Evolutionary conservation across 2,797 vertebrate species (phyloP), one percentile per base, ranked within the genome.

Genomic region (Nannoperca obscura): DNA sequence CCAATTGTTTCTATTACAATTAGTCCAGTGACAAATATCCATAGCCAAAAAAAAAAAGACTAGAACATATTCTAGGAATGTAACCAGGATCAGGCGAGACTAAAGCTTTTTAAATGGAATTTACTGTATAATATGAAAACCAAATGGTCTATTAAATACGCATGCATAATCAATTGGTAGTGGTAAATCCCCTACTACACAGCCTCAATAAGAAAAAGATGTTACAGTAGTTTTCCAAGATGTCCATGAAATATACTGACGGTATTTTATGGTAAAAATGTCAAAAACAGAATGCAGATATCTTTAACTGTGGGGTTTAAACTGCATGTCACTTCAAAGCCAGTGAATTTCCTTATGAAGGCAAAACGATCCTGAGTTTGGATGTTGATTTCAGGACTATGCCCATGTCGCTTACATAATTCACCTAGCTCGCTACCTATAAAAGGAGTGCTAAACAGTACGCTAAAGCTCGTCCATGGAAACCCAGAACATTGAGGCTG

Each of bases 381-480:
- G 22, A 85, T 84, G 90, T 82, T 88, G 88, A 86, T 83, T 91
- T 91, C 88, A 77, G 78, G 74, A 66, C 84, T 76, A 52, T 74
- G 82, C 80, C 80, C 78, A 75, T 22, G 10, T 38, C 36, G 7
- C 71, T 90, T 90, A 89, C 89, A 89, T 93, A 94, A 94, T 85
- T 90, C 89, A 77, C 78, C 86, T 71, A 78, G 83, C 80, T 79
- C 83, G 90, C 86, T 90, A 93, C 89, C 95, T 95, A 95, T 95
- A 96, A 95, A 95, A 94, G 94, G 93, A 93, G 84, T 60, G 86
- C 78, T 86, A 71, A 79, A 70, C 71, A 67, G 86, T 76, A 71
- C 73, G 47, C 83, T 87, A 76, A 84, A 70, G 81, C 88, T 81
- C 17, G 76, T 87, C 83, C 74, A n/a, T 52, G 74, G 81, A 78